These are phyloP conservation scores for Bujurquina vittata DNA, from an alignment of 2,113 vertebrate genomes.

Conservation along the genomic window DNA sequence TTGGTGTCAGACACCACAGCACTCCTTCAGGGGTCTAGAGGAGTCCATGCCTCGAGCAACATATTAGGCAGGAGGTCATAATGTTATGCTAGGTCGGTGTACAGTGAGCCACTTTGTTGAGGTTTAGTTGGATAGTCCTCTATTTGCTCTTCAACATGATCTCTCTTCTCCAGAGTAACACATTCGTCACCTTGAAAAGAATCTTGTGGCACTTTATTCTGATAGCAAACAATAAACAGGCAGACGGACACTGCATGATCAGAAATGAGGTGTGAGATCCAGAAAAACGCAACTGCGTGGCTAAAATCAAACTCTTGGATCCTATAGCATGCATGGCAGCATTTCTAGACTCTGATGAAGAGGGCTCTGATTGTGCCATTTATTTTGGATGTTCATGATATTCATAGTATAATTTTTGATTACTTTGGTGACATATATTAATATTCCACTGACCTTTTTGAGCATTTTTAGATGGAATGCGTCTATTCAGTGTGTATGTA, in stretches of 20 bases:
- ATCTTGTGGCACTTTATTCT: background rate
- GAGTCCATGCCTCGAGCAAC: too few relatives aligned
- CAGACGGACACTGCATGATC: background rate
- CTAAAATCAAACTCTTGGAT: background rate
- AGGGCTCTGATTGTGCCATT: background rate
- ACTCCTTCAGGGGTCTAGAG: too few relatives aligned
- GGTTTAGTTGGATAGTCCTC: background rate
- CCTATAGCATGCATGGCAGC: background rate
- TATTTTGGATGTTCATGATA: background rate
- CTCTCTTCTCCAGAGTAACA: background rate
- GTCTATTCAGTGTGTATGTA: too few relatives aligned
- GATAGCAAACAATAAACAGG: background rate
- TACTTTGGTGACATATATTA: background rate
- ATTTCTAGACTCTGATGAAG: background rate
- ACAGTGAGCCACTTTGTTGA: background rate
- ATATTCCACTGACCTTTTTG: too few relatives aligned
- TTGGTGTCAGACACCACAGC: too few relatives aligned
- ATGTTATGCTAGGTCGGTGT: too few relatives aligned
- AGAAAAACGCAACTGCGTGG: background rate
- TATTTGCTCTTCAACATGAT: background rate
- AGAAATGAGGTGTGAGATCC: fast-evolving
- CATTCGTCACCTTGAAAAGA: background rate
- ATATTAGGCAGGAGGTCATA: too few relatives aligned
- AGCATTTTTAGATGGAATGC: too few relatives aligned
- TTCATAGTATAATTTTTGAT: background rate